phyloP scores from a whole-genome alignment of 2,113 vertebrate species.

The Rana temporaria region DNA sequence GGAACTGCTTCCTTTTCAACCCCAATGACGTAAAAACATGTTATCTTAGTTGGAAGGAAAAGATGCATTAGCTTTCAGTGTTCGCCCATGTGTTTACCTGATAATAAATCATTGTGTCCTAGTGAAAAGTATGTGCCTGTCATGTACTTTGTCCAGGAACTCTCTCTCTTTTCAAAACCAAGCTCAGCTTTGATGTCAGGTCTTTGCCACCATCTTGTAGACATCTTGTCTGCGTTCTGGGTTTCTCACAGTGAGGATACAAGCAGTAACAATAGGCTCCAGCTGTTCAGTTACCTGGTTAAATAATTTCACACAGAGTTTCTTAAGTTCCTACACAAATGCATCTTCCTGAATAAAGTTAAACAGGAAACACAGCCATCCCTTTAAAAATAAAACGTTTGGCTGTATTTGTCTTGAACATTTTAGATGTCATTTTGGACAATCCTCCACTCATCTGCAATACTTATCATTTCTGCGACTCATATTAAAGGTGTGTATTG shows the following conservation, averaged over 20 bases:
- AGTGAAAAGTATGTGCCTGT: not conserved
- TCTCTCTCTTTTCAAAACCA: constrained; percentile 20
- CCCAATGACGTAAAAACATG: too few relatives aligned
- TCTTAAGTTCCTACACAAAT: constrained; percentile 28
- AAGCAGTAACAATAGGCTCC: constrained; percentile 29
- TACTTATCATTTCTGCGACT: not conserved
- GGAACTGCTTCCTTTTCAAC: too few relatives aligned
- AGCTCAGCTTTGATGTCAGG: constrained; percentile 36
- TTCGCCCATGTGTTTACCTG: not conserved
- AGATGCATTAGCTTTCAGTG: too few relatives aligned
- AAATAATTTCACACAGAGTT: constrained; percentile 21
- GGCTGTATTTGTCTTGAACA: not conserved
- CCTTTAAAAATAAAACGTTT: not conserved
- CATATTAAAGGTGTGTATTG: not conserved
- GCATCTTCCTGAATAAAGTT: constrained; percentile 43
- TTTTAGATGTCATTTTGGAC: not conserved
- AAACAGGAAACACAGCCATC: constrained; percentile 27
- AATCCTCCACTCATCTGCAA: not conserved
- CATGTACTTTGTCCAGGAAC: constrained; percentile 5
- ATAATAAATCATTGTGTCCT: not conserved
- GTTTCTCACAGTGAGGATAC: constrained; percentile 33
- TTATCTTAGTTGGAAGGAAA: too few relatives aligned
- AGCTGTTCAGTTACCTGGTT: constrained; percentile 38
- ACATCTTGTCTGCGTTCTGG: constrained; percentile 39
- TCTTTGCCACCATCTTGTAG: constrained; percentile 18